These are phyloP conservation scores for Oophaga pumilio DNA, from an alignment of 2,113 vertebrate species.

Conservation along the genomic window DNA sequence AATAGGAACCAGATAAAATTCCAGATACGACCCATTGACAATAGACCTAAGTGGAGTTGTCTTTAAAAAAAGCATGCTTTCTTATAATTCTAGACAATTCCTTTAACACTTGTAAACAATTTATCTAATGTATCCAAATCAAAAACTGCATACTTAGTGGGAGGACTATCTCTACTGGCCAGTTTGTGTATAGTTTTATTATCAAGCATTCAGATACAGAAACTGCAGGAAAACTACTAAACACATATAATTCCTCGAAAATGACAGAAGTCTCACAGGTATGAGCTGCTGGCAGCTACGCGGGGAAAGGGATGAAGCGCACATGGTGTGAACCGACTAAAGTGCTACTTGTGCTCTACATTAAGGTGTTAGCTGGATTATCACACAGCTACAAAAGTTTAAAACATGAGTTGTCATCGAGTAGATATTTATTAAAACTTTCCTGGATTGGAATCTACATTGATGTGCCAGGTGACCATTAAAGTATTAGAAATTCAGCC, in stretches of 20 bases:
- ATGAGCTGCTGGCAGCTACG: neutral
- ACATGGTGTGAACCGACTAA: neutral
- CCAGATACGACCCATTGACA: no score
- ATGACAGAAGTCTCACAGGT: neutral
- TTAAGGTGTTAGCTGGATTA: conserved; percentile 28
- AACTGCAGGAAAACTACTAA: neutral
- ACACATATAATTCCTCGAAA: neutral
- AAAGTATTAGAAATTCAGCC: conserved; percentile 31
- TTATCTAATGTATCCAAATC: no score
- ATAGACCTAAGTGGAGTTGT: no score
- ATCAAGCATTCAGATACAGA: neutral
- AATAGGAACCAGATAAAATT: no score
- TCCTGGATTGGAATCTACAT: conserved; percentile 24
- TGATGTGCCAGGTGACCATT: conserved; percentile 35
- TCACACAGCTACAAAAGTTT: conserved; percentile 22
- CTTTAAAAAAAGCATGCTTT: no score
- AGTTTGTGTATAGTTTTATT: neutral
- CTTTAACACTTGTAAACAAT: no score
- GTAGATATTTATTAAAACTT: conserved; percentile 37
- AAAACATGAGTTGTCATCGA: conserved; percentile 26
- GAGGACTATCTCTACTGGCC: no score
- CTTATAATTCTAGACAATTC: no score
- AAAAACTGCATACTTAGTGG: no score
- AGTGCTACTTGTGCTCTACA: conserved; percentile 27
- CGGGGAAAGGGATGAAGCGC: neutral